Percentiles rank a stretch among this genome's conserved stretches.
Conservation (phyloP, 1,140 invertebrate genomes). For the Zaprionus kolodkinae region DNA sequence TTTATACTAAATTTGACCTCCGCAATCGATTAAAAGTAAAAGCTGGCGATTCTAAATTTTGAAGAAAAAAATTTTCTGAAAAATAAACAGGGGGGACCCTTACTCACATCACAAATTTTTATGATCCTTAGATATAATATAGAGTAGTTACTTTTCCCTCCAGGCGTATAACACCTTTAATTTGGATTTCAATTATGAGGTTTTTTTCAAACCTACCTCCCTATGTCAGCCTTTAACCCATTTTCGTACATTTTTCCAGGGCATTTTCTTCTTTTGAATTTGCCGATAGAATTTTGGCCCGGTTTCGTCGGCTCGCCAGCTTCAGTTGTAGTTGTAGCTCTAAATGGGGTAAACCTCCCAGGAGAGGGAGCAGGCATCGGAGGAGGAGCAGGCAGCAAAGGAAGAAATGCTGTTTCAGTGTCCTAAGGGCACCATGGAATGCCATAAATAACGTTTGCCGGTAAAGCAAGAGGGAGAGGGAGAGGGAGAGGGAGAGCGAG, state of each 20-base stretch:
- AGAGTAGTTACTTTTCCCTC: background rate
- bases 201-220: slow-evolving; percentile 39
- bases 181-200: slow-evolving; percentile 65
- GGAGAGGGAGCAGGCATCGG: background rate
- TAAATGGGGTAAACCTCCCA: slow-evolving; percentile 72
- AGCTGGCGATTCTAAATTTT: no score
- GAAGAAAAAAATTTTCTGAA: no score
- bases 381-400: slow-evolving; percentile 47
- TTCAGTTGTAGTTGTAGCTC: slow-evolving; percentile 47
- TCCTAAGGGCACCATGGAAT: slow-evolving; percentile 81
- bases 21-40: no score
- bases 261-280: slow-evolving; percentile 67
- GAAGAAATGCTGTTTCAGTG: slow-evolving; percentile 80
- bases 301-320: slow-evolving; percentile 19
- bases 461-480: slow-evolving; percentile 45
- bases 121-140: no score
- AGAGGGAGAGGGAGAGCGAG: background rate
- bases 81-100: no score
- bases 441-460: slow-evolving; percentile 81
- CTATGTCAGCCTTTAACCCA: background rate
- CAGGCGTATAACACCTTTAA: slow-evolving; percentile 46
- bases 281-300: slow-evolving; percentile 35
- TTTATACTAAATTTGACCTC: no score
- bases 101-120: no score
- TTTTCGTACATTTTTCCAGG: slow-evolving; percentile 73